Evolutionary conservation across 2,888 invertebrate species (phyloP).

Genomic region (Volucella inanis): DNA sequence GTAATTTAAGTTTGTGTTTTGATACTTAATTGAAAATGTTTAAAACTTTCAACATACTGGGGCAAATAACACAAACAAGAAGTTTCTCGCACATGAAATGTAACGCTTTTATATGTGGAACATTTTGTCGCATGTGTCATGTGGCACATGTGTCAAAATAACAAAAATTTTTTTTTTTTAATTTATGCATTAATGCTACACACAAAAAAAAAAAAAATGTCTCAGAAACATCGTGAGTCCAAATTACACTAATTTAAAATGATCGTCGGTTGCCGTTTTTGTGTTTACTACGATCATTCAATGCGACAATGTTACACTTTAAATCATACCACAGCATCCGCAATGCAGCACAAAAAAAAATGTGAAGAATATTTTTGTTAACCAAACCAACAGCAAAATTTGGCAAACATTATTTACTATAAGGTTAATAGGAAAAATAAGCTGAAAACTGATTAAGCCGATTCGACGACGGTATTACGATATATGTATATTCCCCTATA

Average conservation of each 20-base stretch:
- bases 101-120: neutral
- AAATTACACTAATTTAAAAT: constrained; percentile 57
- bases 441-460: constrained; percentile 61
- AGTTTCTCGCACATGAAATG: constrained; percentile 28
- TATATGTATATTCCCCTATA: neutral
- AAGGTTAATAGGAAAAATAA: constrained; percentile 50
- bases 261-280: constrained; percentile 56
- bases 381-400: constrained; percentile 28
- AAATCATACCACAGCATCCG: constrained; percentile 6
- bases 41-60: constrained; percentile 53
- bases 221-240: constrained; percentile 50
- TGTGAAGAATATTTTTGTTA: constrained; percentile 41
- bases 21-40: constrained; percentile 63
- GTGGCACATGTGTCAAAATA: constrained; percentile 18
- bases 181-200: no score
- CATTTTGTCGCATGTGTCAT: no score
- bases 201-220: constrained; percentile 28
- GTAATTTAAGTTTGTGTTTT: constrained; percentile 45
- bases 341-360: constrained; percentile 1
- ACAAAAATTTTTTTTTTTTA: neutral
- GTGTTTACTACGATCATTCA: constrained; percentile 52
- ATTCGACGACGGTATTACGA: constrained; percentile 51
- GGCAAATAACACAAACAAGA: constrained; percentile 56
- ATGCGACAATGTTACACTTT: constrained; percentile 37
- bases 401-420: constrained; percentile 50